These are phyloP conservation scores for Pocillopora grandis DNA, from an alignment of 92 coral and sea anemone species.

Conservation along the genomic window DNA sequence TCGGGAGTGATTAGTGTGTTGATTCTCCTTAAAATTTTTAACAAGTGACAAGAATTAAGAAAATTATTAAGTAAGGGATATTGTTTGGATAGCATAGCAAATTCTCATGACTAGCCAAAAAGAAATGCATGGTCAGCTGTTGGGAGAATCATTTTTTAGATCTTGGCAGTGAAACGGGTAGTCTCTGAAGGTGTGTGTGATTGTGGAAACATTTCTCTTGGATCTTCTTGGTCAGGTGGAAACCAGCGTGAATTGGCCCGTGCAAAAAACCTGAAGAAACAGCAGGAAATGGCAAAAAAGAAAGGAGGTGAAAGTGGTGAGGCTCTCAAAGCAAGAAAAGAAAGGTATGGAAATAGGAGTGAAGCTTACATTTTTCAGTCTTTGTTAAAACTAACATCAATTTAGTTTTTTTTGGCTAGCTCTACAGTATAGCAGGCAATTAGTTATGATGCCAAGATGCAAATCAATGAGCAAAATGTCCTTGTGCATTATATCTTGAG, in stretches of 20 bases:
- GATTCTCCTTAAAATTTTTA: too few relatives aligned
- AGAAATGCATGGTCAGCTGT: too few relatives aligned
- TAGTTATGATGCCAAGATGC: neutral
- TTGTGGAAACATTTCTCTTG: neutral
- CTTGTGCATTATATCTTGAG: too few relatives aligned
- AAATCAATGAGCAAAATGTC: neutral
- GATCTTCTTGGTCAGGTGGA: constrained; percentile 42
- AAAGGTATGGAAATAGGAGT: constrained; percentile 38
- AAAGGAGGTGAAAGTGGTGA: constrained; percentile 55
- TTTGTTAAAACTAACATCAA: too few relatives aligned
- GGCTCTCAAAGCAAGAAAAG: constrained; percentile 55
- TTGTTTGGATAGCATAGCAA: too few relatives aligned
- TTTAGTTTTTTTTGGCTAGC: neutral
- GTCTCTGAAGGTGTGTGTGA: neutral
- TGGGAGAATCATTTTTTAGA: too few relatives aligned
- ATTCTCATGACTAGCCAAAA: too few relatives aligned
- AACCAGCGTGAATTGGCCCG: constrained; percentile 73
- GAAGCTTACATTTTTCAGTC: neutral
- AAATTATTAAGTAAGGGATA: too few relatives aligned
- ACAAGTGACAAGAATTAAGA: too few relatives aligned
- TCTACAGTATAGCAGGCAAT: too few relatives aligned
- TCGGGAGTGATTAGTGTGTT: too few relatives aligned
- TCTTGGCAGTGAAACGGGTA: too few relatives aligned
- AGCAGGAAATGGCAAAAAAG: constrained; percentile 42
- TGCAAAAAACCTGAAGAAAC: constrained; percentile 72